Evolutionary conservation across 2,888 invertebrate species (phyloP), one percentile per base, ranked within the genome.

Genomic region (Griposia aprilina): DNA sequence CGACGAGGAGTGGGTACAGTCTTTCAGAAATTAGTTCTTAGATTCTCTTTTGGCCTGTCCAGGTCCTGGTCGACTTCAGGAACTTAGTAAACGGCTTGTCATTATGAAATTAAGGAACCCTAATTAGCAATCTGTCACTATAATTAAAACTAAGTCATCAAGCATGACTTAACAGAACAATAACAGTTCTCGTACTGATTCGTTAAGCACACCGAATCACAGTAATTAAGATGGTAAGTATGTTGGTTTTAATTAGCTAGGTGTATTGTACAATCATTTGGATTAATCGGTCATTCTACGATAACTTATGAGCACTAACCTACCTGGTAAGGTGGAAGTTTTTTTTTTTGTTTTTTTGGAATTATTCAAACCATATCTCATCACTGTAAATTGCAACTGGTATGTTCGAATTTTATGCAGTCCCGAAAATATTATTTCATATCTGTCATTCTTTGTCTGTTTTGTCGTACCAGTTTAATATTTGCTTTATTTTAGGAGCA

Each of bases 181-280:
- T 80, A 15, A 57, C 41, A 45, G 10, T 15, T 17, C 10, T 48
- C 62, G 17, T 62, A 62, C 20, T 63, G 63, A 80, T 79, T 80
- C 79, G 45, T 79, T 13, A 52, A 79, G 36, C 84, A 52, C 17
- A 59, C n/a, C 23, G 59, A 69, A 84, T 30, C 84, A 65, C 7
- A 2, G 50, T 72, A 82, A 86, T 82, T 71, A 70, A 15, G 66
- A 63, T 60, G 62, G 62, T 81, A 74, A 85, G 60, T 62, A 68
- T n/a, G 67, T 55, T 59, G 36, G 11, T 63, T 71, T 66, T 82
- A 82, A 86, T 86, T 71, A 82, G 20, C 48, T 59, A 30, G 52
- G 17, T 70, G n/a, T n/a, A 52, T 13, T 59, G 63, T 59, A 50
- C 69, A 75, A 76, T 76, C 83, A 68, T 59, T 72, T 63, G 23